phyloP scores from a whole-genome alignment of 2,888 invertebrate species.

The Agonum fuliginosum region DNA sequence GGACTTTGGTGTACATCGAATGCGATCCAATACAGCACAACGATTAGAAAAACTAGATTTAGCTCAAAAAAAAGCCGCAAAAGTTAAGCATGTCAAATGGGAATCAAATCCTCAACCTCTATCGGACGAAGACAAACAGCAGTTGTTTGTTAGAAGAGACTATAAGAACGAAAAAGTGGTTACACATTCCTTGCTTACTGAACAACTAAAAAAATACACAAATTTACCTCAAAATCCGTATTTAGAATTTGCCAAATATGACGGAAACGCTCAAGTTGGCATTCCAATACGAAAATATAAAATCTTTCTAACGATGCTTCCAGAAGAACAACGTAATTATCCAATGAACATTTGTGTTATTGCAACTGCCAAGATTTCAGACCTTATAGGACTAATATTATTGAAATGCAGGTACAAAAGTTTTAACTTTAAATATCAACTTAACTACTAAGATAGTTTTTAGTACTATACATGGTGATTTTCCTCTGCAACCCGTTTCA shows the following conservation, averaged over 20 bases:
- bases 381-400: slow-evolving; percentile 94
- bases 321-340: slow-evolving; percentile 86
- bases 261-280: slow-evolving; percentile 89
- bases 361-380: slow-evolving; percentile 89
- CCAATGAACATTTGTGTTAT: slow-evolving; percentile 89
- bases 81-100: slow-evolving; percentile 86
- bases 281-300: slow-evolving; percentile 88
- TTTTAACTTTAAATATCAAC: neutral
- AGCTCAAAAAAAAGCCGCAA: slow-evolving; percentile 86
- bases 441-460: slow-evolving; percentile 59
- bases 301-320: slow-evolving; percentile 92
- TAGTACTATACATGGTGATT: slow-evolving; percentile 80
- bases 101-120: slow-evolving; percentile 75
- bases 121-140: slow-evolving; percentile 76
- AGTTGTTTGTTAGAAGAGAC: slow-evolving; percentile 77
- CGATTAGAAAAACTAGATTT: slow-evolving; percentile 92
- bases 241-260: slow-evolving; percentile 92
- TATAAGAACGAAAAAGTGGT: slow-evolving; percentile 66
- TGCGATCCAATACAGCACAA: slow-evolving; percentile 91
- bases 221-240: slow-evolving; percentile 89
- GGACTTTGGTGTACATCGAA: slow-evolving; percentile 77
- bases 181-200: slow-evolving; percentile 80
- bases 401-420: slow-evolving; percentile 83
- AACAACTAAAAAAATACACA: slow-evolving; percentile 85
- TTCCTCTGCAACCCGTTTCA: slow-evolving; percentile 78